Evolutionary conservation across 2,888 invertebrate genomes (phyloP).

Genomic region (Drosophila kanekoi): DNA sequence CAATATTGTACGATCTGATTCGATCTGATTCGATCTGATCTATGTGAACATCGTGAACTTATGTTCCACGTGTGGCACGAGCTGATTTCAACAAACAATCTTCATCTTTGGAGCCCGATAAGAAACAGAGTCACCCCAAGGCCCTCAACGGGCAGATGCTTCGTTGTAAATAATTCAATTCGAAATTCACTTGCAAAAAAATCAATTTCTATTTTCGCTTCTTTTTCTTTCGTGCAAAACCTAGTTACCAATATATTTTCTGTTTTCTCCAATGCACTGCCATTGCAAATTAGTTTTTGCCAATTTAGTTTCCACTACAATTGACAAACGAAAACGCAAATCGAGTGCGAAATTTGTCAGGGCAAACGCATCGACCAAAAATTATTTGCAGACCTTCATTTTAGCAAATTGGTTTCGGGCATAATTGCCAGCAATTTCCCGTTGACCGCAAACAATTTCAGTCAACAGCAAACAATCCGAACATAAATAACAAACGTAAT

Average conservation of each 20-base stretch:
- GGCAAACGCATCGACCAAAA: slow-evolving; percentile 4
- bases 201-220: slow-evolving; percentile 4
- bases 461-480: slow-evolving; percentile 24
- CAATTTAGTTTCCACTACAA: background rate
- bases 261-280: slow-evolving; percentile 2
- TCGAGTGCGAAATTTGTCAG: slow-evolving; percentile 21
- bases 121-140: too few relatives aligned
- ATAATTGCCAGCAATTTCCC: slow-evolving; percentile 44
- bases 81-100: too few relatives aligned
- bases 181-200: background rate
- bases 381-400: slow-evolving; percentile 26
- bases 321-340: slow-evolving; percentile 25
- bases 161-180: background rate
- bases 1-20: too few relatives aligned
- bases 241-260: slow-evolving; percentile 6
- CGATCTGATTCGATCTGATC: too few relatives aligned
- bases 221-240: background rate
- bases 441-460: slow-evolving; percentile 28
- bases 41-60: too few relatives aligned
- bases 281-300: slow-evolving; percentile 6
- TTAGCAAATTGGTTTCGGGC: slow-evolving; percentile 11
- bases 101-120: too few relatives aligned
- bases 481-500: slow-evolving; percentile 52
- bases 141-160: background rate
- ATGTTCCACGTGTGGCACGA: too few relatives aligned